Conservation (phyloP, 1,140 invertebrate genomes). For the Sipha flava region DNA sequence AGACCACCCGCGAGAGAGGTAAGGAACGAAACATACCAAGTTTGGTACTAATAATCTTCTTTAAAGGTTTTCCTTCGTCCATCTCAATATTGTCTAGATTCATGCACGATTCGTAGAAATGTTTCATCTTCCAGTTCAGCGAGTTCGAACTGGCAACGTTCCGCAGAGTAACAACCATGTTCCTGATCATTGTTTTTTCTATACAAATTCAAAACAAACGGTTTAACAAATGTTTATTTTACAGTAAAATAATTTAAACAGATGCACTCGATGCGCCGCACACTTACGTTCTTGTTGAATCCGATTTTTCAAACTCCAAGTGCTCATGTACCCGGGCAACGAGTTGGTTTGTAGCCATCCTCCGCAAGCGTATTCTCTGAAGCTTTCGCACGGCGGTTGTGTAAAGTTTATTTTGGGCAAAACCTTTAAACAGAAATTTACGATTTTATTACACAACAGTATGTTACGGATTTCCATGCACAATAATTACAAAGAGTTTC, state of each 20-base stretch:
- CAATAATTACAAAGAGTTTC: not conserved
- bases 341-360: conserved; percentile 46
- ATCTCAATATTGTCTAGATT: conserved; percentile 43
- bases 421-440: conserved; percentile 41
- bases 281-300: conserved; percentile 41
- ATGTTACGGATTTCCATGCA: not conserved
- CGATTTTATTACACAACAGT: not conserved
- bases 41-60: conserved; percentile 39
- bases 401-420: conserved; percentile 47
- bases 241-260: not conserved
- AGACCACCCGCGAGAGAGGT: not conserved
- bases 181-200: conserved; percentile 34
- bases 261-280: not conserved
- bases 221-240: not conserved
- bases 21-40: conserved; percentile 39
- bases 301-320: conserved; percentile 41
- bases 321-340: conserved; percentile 40
- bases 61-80: conserved; percentile 41
- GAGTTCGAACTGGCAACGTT: conserved; percentile 34
- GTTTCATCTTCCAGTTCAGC: conserved; percentile 43
- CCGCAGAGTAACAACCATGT: conserved; percentile 9
- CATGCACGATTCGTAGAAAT: conserved; percentile 45
- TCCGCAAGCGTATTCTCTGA: conserved; percentile 53
- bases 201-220: conserved; percentile 13
- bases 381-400: conserved; percentile 50